These are phyloP conservation scores for Nomada ruficornis DNA, from an alignment of 2,888 invertebrate genomes.

Conservation along the genomic window DNA sequence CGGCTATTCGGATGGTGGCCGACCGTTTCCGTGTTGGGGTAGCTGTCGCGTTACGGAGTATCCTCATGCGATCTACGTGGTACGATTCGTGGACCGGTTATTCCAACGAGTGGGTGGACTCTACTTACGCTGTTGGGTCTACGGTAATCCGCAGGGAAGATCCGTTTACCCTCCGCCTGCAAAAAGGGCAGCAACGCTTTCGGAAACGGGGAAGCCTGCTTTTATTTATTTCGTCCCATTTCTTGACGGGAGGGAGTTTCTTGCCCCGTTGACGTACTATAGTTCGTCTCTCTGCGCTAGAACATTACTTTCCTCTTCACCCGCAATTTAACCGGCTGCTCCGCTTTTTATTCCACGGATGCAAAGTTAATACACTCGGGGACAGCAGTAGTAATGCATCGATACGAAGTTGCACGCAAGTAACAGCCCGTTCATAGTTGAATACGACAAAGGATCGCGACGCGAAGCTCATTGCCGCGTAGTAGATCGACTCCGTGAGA, in stretches of 20 bases:
- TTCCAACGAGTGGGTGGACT: background rate
- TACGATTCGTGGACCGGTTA: background rate
- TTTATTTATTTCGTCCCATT: background rate
- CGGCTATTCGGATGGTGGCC: slow-evolving; percentile 5
- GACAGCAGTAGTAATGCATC: too few relatives aligned
- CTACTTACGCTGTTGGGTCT: background rate
- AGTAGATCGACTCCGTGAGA: background rate
- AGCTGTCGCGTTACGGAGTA: background rate
- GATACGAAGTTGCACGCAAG: too few relatives aligned
- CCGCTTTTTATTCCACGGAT: too few relatives aligned
- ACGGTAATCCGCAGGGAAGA: background rate
- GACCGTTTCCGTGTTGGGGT: slow-evolving; percentile 2
- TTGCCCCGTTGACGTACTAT: too few relatives aligned
- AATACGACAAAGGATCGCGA: background rate
- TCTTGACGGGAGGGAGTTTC: too few relatives aligned
- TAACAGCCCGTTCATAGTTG: too few relatives aligned
- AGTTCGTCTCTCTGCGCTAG: too few relatives aligned
- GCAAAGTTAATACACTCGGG: too few relatives aligned
- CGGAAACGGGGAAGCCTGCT: background rate
- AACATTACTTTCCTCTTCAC: too few relatives aligned
- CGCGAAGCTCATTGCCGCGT: background rate
- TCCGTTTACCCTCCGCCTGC: background rate
- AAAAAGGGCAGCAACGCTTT: background rate
- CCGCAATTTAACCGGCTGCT: too few relatives aligned
- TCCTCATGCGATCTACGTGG: slow-evolving; percentile 6